These are phyloP conservation scores for Stigmatopora argus DNA, from an alignment of 2,113 vertebrate genomes.

Conservation along the genomic window DNA sequence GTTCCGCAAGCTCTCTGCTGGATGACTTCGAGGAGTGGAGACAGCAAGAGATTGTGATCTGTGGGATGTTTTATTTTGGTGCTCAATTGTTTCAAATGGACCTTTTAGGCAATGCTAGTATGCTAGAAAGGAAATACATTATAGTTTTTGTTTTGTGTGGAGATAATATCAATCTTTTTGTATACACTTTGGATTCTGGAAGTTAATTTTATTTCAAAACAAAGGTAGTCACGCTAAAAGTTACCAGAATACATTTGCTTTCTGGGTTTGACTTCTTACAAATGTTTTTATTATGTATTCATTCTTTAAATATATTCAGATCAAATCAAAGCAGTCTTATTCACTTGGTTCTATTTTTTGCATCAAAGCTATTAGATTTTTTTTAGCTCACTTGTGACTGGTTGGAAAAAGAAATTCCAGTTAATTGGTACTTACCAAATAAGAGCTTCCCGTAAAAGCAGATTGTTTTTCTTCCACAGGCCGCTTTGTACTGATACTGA, in stretches of 20 bases:
- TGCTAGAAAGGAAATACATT: slow-evolving; percentile 1
- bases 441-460: background rate
- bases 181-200: background rate
- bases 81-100: background rate
- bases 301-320: background rate
- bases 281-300: background rate
- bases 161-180: background rate
- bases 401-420: slow-evolving; percentile 12
- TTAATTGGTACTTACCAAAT: background rate
- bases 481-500: slow-evolving; percentile 25
- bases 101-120: background rate
- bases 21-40: slow-evolving; percentile 21
- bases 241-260: background rate
- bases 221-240: background rate
- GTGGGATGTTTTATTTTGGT: background rate
- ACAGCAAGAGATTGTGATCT: slow-evolving; percentile 47
- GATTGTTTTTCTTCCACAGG: slow-evolving; percentile 1
- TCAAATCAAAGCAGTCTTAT: background rate
- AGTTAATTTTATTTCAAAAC: background rate
- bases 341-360: background rate
- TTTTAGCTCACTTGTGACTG: background rate
- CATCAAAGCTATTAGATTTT: background rate
- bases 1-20: slow-evolving; percentile 49
- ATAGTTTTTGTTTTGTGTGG: background rate
- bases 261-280: background rate